These are phyloP conservation scores for Drosophila ironensis DNA, from an alignment of 1,140 invertebrate species.

Conservation along the genomic window DNA sequence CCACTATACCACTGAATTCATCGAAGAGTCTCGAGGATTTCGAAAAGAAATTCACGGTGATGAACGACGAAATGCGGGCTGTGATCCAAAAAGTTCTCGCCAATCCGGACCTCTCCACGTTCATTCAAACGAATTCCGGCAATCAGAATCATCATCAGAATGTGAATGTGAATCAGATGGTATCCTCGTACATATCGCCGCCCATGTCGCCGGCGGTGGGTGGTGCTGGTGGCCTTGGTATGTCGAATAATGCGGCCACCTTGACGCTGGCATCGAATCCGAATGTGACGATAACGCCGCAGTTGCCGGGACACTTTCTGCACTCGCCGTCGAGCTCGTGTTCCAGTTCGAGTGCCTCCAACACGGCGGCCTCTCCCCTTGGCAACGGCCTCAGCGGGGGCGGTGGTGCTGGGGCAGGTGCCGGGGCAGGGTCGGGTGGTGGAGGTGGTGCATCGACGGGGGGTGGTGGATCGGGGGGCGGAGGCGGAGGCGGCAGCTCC, in stretches of 20 bases:
- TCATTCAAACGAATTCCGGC: conserved; percentile 70
- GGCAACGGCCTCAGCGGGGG: conserved; percentile 8
- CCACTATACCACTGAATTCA: conserved; percentile 71
- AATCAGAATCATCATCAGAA: conserved; percentile 1
- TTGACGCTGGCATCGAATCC: conserved; percentile 69
- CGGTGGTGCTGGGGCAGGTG: background rate
- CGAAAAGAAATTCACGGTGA: conserved; percentile 75
- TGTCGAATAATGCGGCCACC: conserved; percentile 43
- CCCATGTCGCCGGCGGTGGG: conserved; percentile 74
- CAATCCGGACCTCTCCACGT: conserved; percentile 79
- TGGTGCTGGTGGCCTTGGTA: background rate
- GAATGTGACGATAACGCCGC: conserved; percentile 76
- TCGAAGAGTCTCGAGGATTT: conserved; percentile 74
- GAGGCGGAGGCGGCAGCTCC: background rate
- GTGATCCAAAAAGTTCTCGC: conserved; percentile 79
- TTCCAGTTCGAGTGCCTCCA: conserved; percentile 62
- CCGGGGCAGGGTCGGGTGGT: background rate
- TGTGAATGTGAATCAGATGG: conserved; percentile 17
- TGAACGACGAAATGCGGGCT: conserved; percentile 79
- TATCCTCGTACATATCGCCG: conserved; percentile 75
- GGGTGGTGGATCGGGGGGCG: background rate
- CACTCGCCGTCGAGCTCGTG: conserved; percentile 69
- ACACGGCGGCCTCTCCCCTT: conserved; percentile 61
- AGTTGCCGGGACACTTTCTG: conserved; percentile 70
- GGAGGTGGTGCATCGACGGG: background rate